Conservation (phyloP, 2,797 vertebrate genomes). For the Tangara arthus region DNA sequence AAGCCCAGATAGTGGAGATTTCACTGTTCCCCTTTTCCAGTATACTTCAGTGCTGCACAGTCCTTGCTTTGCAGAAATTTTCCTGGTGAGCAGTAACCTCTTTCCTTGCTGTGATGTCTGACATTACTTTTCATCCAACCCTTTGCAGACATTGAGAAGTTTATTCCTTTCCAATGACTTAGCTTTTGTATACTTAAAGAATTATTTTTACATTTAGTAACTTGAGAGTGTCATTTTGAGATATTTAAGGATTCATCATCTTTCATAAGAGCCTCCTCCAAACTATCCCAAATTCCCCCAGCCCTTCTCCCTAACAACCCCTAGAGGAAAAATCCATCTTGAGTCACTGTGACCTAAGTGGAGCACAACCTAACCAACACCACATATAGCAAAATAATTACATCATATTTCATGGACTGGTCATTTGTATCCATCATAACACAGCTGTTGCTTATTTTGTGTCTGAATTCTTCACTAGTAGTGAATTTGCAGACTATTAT, state of each 20-base stretch:
- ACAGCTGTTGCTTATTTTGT: conserved; percentile 7
- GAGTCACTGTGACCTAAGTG: neutral
- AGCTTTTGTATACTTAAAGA: neutral
- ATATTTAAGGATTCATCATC: neutral
- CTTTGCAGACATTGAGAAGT: neutral
- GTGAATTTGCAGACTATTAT: neutral
- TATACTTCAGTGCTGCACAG: neutral
- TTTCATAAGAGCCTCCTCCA: neutral
- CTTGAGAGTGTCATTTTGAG: neutral
- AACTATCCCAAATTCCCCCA: neutral
- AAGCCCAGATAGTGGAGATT: neutral
- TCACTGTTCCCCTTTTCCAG: neutral
- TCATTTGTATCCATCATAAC: neutral
- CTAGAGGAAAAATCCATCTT: neutral
- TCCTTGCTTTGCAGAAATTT: neutral
- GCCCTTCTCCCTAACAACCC: neutral
- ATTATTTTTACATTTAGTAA: neutral
- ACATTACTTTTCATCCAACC: neutral
- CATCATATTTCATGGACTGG: neutral
- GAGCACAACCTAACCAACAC: neutral
- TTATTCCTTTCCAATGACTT: neutral
- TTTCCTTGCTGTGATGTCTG: neutral
- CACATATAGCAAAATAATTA: neutral
- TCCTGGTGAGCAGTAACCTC: neutral
- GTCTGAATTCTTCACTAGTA: neutral